phyloP scores from a whole-genome alignment of 2,797 vertebrate genomes.

The Tiaroga cobitis region DNA sequence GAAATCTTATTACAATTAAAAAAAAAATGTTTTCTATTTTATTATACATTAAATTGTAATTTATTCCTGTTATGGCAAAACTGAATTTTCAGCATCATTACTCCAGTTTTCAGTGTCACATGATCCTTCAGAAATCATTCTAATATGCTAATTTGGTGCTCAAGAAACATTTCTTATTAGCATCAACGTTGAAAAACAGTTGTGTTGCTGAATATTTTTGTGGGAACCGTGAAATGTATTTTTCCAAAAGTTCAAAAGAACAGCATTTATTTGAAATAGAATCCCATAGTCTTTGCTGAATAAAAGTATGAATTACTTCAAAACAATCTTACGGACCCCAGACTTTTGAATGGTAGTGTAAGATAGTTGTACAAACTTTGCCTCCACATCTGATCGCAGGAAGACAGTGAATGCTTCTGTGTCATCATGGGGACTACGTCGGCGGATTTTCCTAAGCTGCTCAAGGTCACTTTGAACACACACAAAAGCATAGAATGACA shows the following conservation, averaged over 20 bases:
- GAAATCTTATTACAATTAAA: neutral
- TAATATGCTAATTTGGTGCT: neutral
- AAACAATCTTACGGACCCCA: neutral
- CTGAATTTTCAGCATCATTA: neutral
- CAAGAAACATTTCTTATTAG: neutral
- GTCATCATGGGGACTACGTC: constrained; percentile 96
- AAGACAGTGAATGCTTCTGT: constrained; percentile 98
- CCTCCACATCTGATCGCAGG: constrained; percentile 93
- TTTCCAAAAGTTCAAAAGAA: neutral
- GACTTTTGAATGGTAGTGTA: neutral
- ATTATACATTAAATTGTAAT: neutral
- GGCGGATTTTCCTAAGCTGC: constrained; percentile 91
- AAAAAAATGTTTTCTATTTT: neutral
- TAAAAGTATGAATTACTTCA: neutral
- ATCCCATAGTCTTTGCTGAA: neutral
- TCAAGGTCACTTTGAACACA: constrained; percentile 84
- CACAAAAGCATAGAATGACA: neutral
- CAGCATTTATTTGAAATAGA: neutral
- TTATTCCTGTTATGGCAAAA: neutral
- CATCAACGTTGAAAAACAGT: neutral
- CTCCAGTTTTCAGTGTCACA: neutral
- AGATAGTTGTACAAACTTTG: constrained; percentile 83
- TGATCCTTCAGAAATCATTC: neutral
- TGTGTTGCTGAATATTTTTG: neutral
- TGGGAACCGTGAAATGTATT: neutral